Conservation (phyloP, 2,888 invertebrate species). For the Ametastegia equiseti region DNA sequence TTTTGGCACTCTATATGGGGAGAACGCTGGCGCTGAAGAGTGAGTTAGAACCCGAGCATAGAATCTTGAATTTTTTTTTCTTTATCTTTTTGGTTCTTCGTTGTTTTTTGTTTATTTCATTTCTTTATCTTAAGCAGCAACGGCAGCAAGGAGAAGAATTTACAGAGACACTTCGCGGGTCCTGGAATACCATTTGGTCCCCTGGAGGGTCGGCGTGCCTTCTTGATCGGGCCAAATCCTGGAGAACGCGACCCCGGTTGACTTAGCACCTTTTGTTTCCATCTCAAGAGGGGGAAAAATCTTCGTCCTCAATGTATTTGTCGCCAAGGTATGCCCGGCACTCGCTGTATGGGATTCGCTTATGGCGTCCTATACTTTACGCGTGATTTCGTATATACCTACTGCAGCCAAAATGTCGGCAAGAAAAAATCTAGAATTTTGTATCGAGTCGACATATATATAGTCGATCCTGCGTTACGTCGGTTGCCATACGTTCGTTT, state of each 20-base stretch:
- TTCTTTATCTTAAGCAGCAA: background rate
- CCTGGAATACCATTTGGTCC: constrained; percentile 29
- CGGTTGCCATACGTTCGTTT: background rate
- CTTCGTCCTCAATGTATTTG: constrained; percentile 44
- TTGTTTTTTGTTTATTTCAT: constrained; percentile 50
- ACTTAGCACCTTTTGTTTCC: constrained; percentile 50
- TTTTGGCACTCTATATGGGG: constrained; percentile 62
- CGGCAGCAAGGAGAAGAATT: constrained; percentile 52
- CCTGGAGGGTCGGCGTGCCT: constrained; percentile 33
- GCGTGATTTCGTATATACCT: constrained; percentile 2
- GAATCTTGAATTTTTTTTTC: background rate
- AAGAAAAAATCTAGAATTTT: constrained; percentile 32
- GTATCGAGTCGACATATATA: background rate
- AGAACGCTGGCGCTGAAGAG: constrained; percentile 35
- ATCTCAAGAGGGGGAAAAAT: too few relatives aligned
- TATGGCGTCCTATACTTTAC: constrained; percentile 9
- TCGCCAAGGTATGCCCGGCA: constrained; percentile 49
- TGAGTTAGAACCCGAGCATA: constrained; percentile 58
- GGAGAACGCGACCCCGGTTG: constrained; percentile 43
- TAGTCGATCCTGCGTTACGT: background rate
- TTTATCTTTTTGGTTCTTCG: background rate
- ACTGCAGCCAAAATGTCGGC: constrained; percentile 11
- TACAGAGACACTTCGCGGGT: constrained; percentile 57
- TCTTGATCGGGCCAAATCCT: constrained; percentile 2
- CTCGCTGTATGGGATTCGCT: constrained; percentile 21